Base-by-base conservation (phyloP, 1,140 invertebrate species). In the Copidosoma floridanum region DNA sequence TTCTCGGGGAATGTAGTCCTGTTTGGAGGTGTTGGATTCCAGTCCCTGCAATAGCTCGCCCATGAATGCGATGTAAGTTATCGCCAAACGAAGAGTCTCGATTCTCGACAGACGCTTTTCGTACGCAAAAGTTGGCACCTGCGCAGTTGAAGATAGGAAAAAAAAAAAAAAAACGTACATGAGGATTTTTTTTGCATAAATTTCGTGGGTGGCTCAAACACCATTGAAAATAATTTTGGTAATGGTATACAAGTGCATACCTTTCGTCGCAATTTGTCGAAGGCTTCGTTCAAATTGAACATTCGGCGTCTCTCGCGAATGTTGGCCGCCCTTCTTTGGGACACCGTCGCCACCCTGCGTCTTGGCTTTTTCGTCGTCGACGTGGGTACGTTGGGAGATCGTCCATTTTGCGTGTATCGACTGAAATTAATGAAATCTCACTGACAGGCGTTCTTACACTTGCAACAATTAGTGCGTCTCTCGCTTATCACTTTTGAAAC, bases 31-130 rank as follows among this genome's bases (percentile, higher is more conserved):
- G 40, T 67, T 72, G 4, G 76, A 64, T 40, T 81, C 80, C 24
- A 81, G 77, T 54, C 76, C 79, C n/a, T n/a, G n/a, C 7, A 97
- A 81, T 11, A 98, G 80, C 73, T 98, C 95, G 47, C 91, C 88
- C 89, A 99, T 96, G 75, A 99, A 95, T 32, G 92, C 91, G 65
- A 99, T 99, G 78, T 99, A 99, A 10, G 96, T 98, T 66, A 99
- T 99, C 8, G 97, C 97, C 67, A 99, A 80, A 1, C 96, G 86
- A 1, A 99, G 82, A 0, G 97, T 99, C 82, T 99, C 97, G 68
- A 99, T 99, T 70, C 97, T 91, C 0, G 97, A 99, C 0, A 99
- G 84, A 0, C 97, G 85, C 75, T 99, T 99, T 77, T 99, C 97
- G 71, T 98, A 99, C 0, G 97, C 97, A 76, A 99, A 99, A 1